Conservation (phyloP, 2,113 vertebrate species). For the Clarias batrachus region DNA sequence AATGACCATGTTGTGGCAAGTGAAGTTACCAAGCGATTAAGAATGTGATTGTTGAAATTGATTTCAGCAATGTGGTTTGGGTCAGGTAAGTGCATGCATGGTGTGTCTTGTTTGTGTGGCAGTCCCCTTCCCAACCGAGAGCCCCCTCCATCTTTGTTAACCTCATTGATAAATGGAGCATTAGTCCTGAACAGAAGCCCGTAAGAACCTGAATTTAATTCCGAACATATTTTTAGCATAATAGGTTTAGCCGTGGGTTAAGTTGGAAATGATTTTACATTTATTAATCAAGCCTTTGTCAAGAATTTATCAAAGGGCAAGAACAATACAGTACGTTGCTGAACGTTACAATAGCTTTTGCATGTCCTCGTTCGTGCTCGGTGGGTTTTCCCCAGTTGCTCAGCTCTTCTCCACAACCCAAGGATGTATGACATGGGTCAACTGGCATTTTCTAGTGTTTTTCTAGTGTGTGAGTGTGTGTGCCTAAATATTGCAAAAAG, state of each 20-base stretch:
- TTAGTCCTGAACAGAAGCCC: constrained; percentile 29
- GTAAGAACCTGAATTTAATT: constrained; percentile 19
- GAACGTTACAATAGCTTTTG: not conserved
- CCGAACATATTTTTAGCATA: constrained; percentile 42
- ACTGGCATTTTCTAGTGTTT: too few species aligned
- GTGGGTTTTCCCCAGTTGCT: too few species aligned
- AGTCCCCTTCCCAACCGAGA: not conserved
- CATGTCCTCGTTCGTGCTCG: too few species aligned
- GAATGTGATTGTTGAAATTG: not conserved
- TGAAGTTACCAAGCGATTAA: not conserved
- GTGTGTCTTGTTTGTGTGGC: constrained; percentile 18
- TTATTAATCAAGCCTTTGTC: not conserved
- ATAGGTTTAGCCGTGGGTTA: constrained; percentile 45
- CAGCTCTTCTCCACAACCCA: too few species aligned
- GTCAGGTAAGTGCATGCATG: not conserved
- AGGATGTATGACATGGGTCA: too few species aligned
- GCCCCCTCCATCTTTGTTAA: constrained; percentile 27
- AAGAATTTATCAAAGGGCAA: not conserved
- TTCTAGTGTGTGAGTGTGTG: too few species aligned
- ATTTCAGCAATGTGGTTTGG: not conserved
- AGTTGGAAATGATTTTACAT: not conserved
- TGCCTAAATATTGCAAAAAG: too few species aligned
- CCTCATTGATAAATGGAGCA: constrained; percentile 50
- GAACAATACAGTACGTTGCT: not conserved
- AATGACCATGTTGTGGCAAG: constrained; percentile 22